These are phyloP conservation scores for Drosophila nikananu DNA, from an alignment of 1,140 invertebrate genomes.

Conservation along the genomic window DNA sequence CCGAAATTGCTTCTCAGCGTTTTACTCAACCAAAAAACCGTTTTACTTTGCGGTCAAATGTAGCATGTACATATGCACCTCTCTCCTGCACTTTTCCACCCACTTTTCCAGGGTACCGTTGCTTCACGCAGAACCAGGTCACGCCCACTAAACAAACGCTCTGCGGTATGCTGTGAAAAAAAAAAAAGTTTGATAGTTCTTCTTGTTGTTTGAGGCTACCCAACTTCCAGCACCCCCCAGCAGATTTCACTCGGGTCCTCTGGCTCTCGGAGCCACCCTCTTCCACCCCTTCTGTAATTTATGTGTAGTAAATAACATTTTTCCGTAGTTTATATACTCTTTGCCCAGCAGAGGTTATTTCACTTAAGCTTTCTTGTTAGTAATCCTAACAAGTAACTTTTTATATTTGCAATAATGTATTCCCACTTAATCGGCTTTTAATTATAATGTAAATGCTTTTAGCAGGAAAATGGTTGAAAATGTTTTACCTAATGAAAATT, in stretches of 20 bases:
- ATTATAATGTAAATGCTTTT: too few species aligned
- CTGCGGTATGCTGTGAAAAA: conserved; percentile 65
- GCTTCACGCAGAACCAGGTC: conserved; percentile 40
- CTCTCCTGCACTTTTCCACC: not conserved
- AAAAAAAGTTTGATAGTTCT: conserved; percentile 64
- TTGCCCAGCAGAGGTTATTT: not conserved
- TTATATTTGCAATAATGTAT: not conserved
- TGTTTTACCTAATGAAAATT: not conserved
- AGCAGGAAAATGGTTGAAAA: not conserved
- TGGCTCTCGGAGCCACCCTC: not conserved
- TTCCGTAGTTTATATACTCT: conserved; percentile 38
- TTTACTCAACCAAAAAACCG: conserved; percentile 68
- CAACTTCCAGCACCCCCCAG: conserved; percentile 28
- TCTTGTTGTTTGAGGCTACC: conserved; percentile 53
- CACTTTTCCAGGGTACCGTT: conserved; percentile 11
- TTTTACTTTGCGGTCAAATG: conserved; percentile 80
- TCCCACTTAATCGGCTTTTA: not conserved
- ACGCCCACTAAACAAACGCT: conserved; percentile 63
- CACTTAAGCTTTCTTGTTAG: not conserved
- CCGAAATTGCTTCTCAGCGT: conserved; percentile 69
- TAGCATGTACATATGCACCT: conserved; percentile 73
- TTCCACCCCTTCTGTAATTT: conserved; percentile 45
- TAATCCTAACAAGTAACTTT: not conserved
- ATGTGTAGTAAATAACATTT: conserved; percentile 80
- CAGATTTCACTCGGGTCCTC: not conserved